A percentile compares a stretch with the other conserved stretches of the same genome.
Conservation (phyloP, 2,113 vertebrate species). For the Diadophis punctatus region DNA sequence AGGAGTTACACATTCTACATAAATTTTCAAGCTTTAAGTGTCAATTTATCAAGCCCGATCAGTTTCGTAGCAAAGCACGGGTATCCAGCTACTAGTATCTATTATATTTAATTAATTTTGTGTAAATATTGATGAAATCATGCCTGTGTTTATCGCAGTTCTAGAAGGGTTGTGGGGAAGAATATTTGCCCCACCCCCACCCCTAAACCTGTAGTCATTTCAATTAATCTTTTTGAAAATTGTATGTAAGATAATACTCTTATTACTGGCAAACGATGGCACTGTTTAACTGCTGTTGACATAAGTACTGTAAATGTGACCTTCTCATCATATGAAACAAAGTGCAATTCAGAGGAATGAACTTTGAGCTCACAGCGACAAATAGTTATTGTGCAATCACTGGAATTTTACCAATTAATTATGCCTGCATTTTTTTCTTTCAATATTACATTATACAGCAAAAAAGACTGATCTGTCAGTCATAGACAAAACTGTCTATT, state of each 20-base stretch:
- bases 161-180: background rate
- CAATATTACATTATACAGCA: background rate
- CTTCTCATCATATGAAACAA: background rate
- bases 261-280: background rate
- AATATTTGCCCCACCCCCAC: background rate
- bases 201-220: background rate
- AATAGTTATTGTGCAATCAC: constrained; percentile 3
- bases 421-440: background rate
- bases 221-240: background rate
- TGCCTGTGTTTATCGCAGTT: background rate
- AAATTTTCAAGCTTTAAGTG: too few species aligned
- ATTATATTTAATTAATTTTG: background rate
- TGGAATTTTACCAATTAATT: background rate
- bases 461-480: background rate
- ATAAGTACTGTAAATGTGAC: background rate
- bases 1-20: too few species aligned
- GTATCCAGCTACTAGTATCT: background rate
- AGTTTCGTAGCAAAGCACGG: too few species aligned
- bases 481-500: background rate
- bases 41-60: too few species aligned
- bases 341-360: background rate
- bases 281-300: background rate
- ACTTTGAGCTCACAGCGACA: background rate
- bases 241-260: background rate
- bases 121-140: background rate